phyloP scores from a whole-genome alignment of 2,113 vertebrate species.

The Orthonyx spaldingii region DNA sequence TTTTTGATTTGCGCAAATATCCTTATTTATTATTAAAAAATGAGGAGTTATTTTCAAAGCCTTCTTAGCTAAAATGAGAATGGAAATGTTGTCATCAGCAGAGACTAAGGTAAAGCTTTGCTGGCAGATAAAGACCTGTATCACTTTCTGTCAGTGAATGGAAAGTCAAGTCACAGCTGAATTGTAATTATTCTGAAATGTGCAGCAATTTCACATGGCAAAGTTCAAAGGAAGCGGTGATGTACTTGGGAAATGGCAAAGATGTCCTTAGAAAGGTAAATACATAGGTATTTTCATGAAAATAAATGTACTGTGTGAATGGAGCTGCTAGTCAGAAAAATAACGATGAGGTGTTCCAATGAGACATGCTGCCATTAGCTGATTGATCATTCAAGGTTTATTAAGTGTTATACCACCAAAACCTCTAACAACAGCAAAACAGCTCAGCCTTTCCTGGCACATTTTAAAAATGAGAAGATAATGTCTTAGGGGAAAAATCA shows the following conservation, averaged over 20 bases:
- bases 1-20: not conserved
- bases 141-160: conserved; percentile 4
- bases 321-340: not conserved
- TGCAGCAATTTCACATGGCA: conserved; percentile 37
- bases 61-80: not conserved
- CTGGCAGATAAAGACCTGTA: conserved; percentile 32
- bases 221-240: conserved; percentile 62
- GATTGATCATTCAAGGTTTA: not conserved
- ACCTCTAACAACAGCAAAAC: not conserved
- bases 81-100: not conserved
- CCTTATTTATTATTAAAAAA: not conserved
- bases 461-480: not conserved
- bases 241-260: conserved; percentile 26
- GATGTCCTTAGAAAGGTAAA: conserved; percentile 34
- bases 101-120: conserved; percentile 7
- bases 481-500: not conserved
- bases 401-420: not conserved
- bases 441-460: not conserved
- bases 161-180: conserved; percentile 37
- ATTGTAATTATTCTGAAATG: conserved; percentile 4
- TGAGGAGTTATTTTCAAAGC: not conserved
- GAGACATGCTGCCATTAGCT: not conserved
- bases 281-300: not conserved
- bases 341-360: not conserved
- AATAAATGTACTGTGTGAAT: not conserved